A percentile compares a stretch with the other conserved stretches of the same genome.
These are phyloP conservation scores for Nothobranchius kuhntae DNA, from an alignment of 2,113 vertebrate genomes.

Conservation along the genomic window DNA sequence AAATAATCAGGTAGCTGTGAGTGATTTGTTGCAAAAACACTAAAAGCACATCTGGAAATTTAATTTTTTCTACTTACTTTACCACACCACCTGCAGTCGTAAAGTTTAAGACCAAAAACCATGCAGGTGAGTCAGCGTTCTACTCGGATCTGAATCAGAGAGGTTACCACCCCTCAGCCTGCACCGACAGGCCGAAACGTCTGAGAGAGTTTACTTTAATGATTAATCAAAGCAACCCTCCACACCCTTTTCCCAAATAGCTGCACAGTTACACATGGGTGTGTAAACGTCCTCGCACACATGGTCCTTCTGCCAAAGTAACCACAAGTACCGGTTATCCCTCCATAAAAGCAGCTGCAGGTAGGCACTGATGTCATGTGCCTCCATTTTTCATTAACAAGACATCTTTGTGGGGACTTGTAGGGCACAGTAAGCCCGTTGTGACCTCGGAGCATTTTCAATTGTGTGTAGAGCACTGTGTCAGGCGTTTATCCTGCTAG, in stretches of 20 bases:
- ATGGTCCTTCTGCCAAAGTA: conserved; percentile 39
- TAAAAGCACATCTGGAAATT: conserved; percentile 22
- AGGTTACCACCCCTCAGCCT: conserved; percentile 24
- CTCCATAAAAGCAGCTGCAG: conserved; percentile 57
- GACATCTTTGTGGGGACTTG: conserved; percentile 46
- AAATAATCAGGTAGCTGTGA: neutral
- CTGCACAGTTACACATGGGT: neutral
- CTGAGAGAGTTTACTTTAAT: conserved; percentile 35
- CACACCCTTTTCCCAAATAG: conserved; percentile 29
- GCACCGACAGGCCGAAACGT: conserved; percentile 45
- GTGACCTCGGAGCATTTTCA: conserved; percentile 37
- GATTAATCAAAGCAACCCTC: conserved; percentile 39
- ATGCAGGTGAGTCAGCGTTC: conserved; percentile 4
- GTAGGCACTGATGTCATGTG: conserved; percentile 67
- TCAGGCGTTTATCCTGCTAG: conserved; percentile 40
- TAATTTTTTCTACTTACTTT: conserved; percentile 15
- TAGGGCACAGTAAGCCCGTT: conserved; percentile 47
- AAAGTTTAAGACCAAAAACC: conserved; percentile 17
- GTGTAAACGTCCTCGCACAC: neutral
- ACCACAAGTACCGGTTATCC: conserved; percentile 56
- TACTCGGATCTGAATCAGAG: conserved; percentile 19
- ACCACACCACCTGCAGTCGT: neutral
- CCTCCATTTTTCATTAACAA: conserved; percentile 42
- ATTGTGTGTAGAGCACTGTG: conserved; percentile 37
- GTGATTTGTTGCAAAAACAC: conserved; percentile 9